phyloP scores from a whole-genome alignment of 30 jellyfish, hydroid and myxozoan genomes.

The Pseudorhiza aurosa region DNA sequence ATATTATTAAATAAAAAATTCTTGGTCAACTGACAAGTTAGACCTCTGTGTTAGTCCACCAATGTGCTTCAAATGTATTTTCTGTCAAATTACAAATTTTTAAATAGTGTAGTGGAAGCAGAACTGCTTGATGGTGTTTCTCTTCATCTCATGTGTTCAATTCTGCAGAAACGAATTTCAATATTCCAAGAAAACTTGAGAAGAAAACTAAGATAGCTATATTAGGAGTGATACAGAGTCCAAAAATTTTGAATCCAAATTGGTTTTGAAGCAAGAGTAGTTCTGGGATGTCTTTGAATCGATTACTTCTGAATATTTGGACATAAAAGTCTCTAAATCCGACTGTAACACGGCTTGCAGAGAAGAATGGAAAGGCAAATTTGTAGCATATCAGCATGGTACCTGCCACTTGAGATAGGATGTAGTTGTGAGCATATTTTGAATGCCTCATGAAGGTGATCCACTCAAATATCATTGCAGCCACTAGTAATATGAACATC shows the following conservation, averaged over 20 bases:
- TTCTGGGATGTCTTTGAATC: constrained; percentile 52
- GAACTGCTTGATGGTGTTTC: too few species aligned
- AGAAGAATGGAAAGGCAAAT: constrained; percentile 61
- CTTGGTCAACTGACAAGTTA: too few species aligned
- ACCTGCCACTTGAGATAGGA: constrained; percentile 54
- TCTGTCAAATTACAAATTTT: too few species aligned
- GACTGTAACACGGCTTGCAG: constrained; percentile 69
- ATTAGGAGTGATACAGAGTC: constrained; percentile 42
- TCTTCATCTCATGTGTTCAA: background rate
- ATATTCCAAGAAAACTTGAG: constrained; percentile 51
- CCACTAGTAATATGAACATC: constrained; percentile 40
- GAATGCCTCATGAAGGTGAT: constrained; percentile 43
- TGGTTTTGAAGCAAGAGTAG: constrained; percentile 13
- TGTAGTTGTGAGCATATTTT: constrained; percentile 11
- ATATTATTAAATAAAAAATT: too few species aligned
- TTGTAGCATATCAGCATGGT: constrained; percentile 49
- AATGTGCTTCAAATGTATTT: too few species aligned
- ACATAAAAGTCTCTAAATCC: constrained; percentile 23
- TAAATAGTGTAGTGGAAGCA: too few species aligned
- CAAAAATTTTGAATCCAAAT: constrained; percentile 43
- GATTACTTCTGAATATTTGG: constrained; percentile 30
- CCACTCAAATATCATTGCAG: constrained; percentile 61
- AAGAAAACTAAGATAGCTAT: constrained; percentile 36
- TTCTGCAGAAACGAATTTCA: constrained; percentile 44
- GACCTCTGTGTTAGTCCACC: too few species aligned